Conservation (phyloP, 2,113 vertebrate genomes). For the Stegostoma tigrinum region DNA sequence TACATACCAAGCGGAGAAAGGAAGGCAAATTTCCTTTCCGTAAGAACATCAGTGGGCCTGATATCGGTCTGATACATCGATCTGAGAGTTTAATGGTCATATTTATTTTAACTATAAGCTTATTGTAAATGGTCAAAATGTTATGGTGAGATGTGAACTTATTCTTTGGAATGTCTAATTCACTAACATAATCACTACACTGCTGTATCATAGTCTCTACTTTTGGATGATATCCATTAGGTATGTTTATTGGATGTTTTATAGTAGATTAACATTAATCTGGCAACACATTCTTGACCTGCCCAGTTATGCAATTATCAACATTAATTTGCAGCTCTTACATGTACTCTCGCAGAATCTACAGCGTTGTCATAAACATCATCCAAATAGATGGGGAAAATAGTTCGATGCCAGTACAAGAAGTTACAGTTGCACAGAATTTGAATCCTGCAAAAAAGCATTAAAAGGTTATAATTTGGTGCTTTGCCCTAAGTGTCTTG, state of each 20-base stretch:
- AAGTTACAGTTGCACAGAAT: slow-evolving; percentile 90
- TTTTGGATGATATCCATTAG: not conserved
- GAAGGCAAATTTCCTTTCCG: not conserved
- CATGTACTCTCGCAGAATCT: slow-evolving; percentile 86
- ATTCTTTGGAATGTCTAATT: not conserved
- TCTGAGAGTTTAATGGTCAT: not conserved
- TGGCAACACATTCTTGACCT: not conserved
- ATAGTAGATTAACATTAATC: not conserved
- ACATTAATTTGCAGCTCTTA: slow-evolving; percentile 52
- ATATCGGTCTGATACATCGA: too few species aligned
- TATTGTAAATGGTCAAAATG: not conserved
- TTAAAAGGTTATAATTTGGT: slow-evolving; percentile 34
- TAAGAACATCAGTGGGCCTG: not conserved
- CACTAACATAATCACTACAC: not conserved
- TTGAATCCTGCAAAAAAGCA: slow-evolving; percentile 66
- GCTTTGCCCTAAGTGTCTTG: not conserved
- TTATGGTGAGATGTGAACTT: not conserved
- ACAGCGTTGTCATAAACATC: slow-evolving; percentile 92
- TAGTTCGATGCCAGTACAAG: slow-evolving; percentile 91
- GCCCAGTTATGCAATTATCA: not conserved
- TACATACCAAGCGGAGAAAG: not conserved
- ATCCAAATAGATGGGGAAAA: slow-evolving; percentile 97
- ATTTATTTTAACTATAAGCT: not conserved
- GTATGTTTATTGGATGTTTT: not conserved
- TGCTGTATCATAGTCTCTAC: not conserved